Evolutionary conservation across 2,888 invertebrate genomes (phyloP).

Genomic region (Acrobasis repandana): DNA sequence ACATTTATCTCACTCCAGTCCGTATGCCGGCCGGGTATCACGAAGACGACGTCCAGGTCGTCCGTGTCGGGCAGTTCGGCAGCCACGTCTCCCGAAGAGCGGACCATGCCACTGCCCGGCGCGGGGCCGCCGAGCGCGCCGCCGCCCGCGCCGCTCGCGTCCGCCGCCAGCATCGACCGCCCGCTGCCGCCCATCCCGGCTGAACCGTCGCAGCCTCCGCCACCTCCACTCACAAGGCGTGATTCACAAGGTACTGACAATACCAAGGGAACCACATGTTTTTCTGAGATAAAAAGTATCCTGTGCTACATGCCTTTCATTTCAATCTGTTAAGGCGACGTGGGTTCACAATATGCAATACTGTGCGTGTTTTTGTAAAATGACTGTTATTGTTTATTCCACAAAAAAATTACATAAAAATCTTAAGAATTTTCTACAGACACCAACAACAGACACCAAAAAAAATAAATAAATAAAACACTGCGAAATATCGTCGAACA

Average conservation of each 20-base stretch:
- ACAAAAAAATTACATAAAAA: too few relatives aligned
- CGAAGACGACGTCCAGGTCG: slow-evolving; percentile 71
- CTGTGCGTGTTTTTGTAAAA: too few relatives aligned
- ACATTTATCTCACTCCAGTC: slow-evolving; percentile 50
- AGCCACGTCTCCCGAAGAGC: slow-evolving; percentile 73
- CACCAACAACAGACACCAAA: too few relatives aligned
- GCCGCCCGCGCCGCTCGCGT: slow-evolving; percentile 66
- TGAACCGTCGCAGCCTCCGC: slow-evolving; percentile 75
- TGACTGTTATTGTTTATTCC: too few relatives aligned
- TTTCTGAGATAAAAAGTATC: too few relatives aligned
- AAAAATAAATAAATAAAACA: too few relatives aligned
- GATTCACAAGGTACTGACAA: slow-evolving; percentile 85
- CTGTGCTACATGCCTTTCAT: too few relatives aligned
- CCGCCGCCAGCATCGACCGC: slow-evolving; percentile 76
- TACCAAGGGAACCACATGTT: too few relatives aligned
- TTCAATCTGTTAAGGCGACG: too few relatives aligned
- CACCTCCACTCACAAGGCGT: slow-evolving; percentile 80
- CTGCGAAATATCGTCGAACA: too few relatives aligned
- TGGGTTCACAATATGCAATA: too few relatives aligned
- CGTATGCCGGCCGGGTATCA: slow-evolving; percentile 72
- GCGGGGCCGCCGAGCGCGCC: slow-evolving; percentile 68
- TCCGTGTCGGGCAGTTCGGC: slow-evolving; percentile 79
- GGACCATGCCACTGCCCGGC: slow-evolving; percentile 43
- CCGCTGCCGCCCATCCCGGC: slow-evolving; percentile 85
- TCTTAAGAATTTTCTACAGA: too few relatives aligned